These are phyloP conservation scores for Mamestra brassicae DNA, from an alignment of 2,888 invertebrate species.

Conservation along the genomic window DNA sequence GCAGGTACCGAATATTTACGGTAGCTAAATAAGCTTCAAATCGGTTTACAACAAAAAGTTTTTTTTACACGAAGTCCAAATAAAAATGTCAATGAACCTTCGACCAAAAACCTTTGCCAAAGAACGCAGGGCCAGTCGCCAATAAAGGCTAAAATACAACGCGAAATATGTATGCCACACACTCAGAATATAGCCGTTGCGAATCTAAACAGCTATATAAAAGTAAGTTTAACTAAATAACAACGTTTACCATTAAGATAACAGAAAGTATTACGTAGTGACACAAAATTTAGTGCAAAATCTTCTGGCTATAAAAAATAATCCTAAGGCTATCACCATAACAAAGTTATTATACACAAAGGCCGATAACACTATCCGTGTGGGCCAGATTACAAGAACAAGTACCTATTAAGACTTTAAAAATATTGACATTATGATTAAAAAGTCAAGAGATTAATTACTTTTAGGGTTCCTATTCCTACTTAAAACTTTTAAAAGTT, in stretches of 20 bases:
- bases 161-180: conserved; percentile 7
- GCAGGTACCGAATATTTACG: background rate
- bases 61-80: conserved; percentile 1
- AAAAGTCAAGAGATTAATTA: conserved; percentile 60
- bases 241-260: background rate
- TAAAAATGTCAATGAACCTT: conserved; percentile 47
- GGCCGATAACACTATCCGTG: conserved; percentile 68
- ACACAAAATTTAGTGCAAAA: conserved; percentile 17
- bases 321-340: conserved; percentile 38
- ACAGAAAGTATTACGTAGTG: conserved; percentile 24
- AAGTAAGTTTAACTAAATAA: conserved; percentile 1
- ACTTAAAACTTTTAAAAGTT: background rate
- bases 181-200: conserved; percentile 18
- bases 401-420: conserved; percentile 59
- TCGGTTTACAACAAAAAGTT: background rate
- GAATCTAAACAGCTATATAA: conserved; percentile 19
- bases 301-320: conserved; percentile 32
- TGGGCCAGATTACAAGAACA: conserved; percentile 64
- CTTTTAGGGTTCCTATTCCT: conserved; percentile 40
- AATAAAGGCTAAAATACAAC: conserved; percentile 34
- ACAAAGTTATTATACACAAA: conserved; percentile 65
- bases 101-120: conserved; percentile 44
- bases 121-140: conserved; percentile 29
- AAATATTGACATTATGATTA: conserved; percentile 75
- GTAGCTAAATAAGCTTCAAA: conserved; percentile 1